Percentiles rank a stretch among this genome's conserved stretches.
phyloP scores from a whole-genome alignment of 2,888 invertebrate species.

The Ceramica pisi region DNA sequence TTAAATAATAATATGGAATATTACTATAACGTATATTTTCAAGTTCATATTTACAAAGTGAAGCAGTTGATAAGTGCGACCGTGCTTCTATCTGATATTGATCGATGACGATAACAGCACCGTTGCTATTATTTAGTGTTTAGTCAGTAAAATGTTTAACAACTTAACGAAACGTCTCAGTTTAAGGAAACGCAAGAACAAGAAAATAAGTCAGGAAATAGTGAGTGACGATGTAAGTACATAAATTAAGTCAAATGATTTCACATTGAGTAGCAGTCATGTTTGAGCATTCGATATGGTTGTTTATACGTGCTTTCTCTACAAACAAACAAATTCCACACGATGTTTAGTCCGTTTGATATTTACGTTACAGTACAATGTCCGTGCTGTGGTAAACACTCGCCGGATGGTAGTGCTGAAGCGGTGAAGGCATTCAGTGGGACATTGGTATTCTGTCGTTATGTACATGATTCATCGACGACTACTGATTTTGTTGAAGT shows the following conservation, averaged over 20 bases:
- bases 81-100: conserved; percentile 29
- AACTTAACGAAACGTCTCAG: conserved; percentile 77
- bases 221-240: conserved; percentile 72
- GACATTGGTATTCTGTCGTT: conserved; percentile 44
- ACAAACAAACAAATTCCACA: conserved; percentile 85
- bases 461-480: conserved; percentile 36
- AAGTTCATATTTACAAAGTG: conserved; percentile 39
- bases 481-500: conserved; percentile 40
- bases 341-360: conserved; percentile 77
- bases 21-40: conserved; percentile 34
- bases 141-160: conserved; percentile 70
- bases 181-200: conserved; percentile 74
- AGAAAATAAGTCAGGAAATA: conserved; percentile 47
- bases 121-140: conserved; percentile 19
- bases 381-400: conserved; percentile 83
- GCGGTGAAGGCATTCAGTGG: conserved; percentile 58
- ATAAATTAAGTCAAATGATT: conserved; percentile 51
- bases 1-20: conserved; percentile 47
- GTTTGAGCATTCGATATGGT: conserved; percentile 65
- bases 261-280: conserved; percentile 62
- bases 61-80: conserved; percentile 42
- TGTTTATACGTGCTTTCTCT: conserved; percentile 69
- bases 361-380: conserved; percentile 80
- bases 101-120: conserved; percentile 14
- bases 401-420: conserved; percentile 77